phyloP scores from a whole-genome alignment of 2,113 vertebrate species.

The Rhinoptilus africanus region DNA sequence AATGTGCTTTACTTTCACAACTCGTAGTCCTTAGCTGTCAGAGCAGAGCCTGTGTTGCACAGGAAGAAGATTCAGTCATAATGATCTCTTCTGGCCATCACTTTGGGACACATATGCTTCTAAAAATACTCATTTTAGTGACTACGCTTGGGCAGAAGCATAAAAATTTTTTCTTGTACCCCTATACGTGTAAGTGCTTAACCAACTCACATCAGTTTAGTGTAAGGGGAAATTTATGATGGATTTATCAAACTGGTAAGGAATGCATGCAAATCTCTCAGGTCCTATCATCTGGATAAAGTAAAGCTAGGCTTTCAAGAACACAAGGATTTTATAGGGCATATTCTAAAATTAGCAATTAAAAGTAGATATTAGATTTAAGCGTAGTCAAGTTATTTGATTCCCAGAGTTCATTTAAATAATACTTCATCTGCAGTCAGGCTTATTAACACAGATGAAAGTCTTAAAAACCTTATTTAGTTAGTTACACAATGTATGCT shows the following conservation, averaged over 20 bases:
- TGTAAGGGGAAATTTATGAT: background rate
- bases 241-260: slow-evolving; percentile 48
- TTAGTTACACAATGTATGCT: background rate
- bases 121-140: background rate
- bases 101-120: background rate
- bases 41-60: background rate
- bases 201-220: background rate
- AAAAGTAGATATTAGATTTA: background rate
- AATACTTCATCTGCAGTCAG: background rate
- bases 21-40: background rate
- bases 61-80: background rate
- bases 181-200: slow-evolving; percentile 2
- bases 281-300: slow-evolving; percentile 21
- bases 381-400: background rate
- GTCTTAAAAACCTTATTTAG: background rate
- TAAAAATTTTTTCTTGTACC: background rate
- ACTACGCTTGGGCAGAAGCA: background rate
- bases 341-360: background rate
- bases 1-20: background rate
- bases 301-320: slow-evolving; percentile 1
- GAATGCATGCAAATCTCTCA: background rate
- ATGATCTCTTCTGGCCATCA: background rate
- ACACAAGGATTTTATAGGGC: background rate
- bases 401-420: background rate
- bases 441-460: background rate